A percentile compares a stretch with the other conserved stretches of the same genome.
phyloP scores from a whole-genome alignment of 2,888 invertebrate species.

The Julus scanicus region DNA sequence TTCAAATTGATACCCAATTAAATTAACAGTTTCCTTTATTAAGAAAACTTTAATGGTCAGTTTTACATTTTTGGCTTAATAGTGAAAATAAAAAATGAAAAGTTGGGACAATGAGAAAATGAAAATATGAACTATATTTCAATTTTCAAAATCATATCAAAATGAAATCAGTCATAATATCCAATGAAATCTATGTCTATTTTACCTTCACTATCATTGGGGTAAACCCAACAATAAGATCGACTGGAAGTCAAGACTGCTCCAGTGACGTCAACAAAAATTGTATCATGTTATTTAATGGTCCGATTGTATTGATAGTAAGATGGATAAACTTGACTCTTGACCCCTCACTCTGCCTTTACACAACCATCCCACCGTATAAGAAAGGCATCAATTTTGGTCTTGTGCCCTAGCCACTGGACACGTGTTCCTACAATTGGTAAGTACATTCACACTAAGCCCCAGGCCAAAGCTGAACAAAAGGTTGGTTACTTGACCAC shows the following conservation, averaged over 20 bases:
- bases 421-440: neutral
- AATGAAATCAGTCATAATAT: neutral
- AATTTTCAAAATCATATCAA: neutral
- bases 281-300: too few relatives aligned
- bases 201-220: neutral
- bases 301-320: too few relatives aligned
- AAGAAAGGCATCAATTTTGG: conserved; percentile 11
- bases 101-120: neutral
- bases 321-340: neutral
- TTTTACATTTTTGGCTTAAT: neutral
- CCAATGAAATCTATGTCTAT: neutral
- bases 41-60: neutral
- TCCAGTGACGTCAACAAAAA: too few relatives aligned
- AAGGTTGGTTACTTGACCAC: neutral
- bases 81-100: neutral
- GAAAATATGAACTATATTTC: neutral
- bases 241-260: too few relatives aligned
- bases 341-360: neutral
- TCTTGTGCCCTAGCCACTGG: neutral
- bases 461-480: neutral
- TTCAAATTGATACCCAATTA: conserved; percentile 26
- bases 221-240: too few relatives aligned
- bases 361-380: neutral
- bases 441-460: neutral
- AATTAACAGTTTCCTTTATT: conserved; percentile 14